phyloP scores from a whole-genome alignment of 2,113 vertebrate genomes.

The Chionomys nivalis region DNA sequence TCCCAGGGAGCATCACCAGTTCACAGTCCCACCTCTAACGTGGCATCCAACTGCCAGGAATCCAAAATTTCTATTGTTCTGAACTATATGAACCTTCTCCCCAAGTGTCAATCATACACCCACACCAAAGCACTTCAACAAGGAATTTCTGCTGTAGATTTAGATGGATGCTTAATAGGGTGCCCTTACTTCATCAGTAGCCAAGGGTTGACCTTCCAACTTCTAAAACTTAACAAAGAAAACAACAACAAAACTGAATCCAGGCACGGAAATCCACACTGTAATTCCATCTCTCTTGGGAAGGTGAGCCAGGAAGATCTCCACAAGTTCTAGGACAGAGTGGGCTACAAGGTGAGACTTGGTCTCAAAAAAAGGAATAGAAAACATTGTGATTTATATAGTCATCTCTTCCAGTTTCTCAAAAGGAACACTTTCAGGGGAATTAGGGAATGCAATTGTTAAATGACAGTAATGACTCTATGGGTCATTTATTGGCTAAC shows the following conservation, averaged over 20 bases:
- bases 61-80: not conserved
- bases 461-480: too few species aligned
- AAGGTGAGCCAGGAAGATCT: not conserved
- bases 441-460: not conserved
- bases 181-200: not conserved
- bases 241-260: not conserved
- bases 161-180: not conserved
- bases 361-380: not conserved
- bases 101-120: rapidly evolving
- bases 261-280: not conserved
- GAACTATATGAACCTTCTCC: not conserved
- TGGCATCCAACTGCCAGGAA: not conserved
- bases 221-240: not conserved
- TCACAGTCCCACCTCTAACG: not conserved
- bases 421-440: not conserved
- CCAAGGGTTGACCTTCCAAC: not conserved
- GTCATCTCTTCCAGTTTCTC: not conserved
- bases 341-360: not conserved
- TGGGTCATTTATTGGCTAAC: not conserved
- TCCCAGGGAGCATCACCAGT: not conserved
- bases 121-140: not conserved
- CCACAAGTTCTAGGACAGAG: not conserved
- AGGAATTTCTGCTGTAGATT: rapidly evolving
- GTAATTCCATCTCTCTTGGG: not conserved
- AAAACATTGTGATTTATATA: not conserved